A percentile compares a stretch with the other conserved stretches of the same genome.
phyloP scores from a whole-genome alignment of 2,113 vertebrate species.

The Reinhardtius hippoglossoides region DNA sequence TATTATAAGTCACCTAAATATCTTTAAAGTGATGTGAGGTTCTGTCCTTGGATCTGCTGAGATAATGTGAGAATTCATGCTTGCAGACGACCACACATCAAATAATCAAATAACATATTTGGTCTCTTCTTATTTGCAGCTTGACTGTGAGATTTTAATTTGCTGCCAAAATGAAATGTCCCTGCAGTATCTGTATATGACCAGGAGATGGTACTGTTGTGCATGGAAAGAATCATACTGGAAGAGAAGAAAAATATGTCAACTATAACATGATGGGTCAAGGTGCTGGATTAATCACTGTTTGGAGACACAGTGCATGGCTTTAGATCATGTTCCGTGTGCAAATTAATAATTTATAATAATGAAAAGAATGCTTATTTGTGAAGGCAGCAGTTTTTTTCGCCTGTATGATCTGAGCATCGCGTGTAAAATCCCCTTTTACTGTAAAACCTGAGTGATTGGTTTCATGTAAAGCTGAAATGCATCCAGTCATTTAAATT shows the following conservation, averaged over 20 bases:
- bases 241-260: not conserved
- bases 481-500: conserved; percentile 2
- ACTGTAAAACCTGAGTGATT: conserved; percentile 21
- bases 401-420: not conserved
- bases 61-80: not conserved
- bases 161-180: not conserved
- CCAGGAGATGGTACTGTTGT: conserved; percentile 55
- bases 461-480: conserved; percentile 16
- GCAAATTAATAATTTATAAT: not conserved
- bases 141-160: not conserved
- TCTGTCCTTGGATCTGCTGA: not conserved
- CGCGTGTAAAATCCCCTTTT: conserved; percentile 10
- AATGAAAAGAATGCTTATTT: not conserved
- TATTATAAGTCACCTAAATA: not conserved
- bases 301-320: not conserved
- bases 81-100: too few species aligned
- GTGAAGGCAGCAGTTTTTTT: not conserved
- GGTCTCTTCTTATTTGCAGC: too few species aligned
- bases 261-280: not conserved
- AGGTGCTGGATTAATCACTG: not conserved
- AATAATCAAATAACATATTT: not conserved
- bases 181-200: not conserved
- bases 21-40: not conserved
- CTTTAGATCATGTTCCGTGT: not conserved
- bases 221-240: conserved; percentile 10